These are phyloP conservation scores for Malthinus flaveolus DNA, from an alignment of 2,888 invertebrate genomes.

Conservation along the genomic window DNA sequence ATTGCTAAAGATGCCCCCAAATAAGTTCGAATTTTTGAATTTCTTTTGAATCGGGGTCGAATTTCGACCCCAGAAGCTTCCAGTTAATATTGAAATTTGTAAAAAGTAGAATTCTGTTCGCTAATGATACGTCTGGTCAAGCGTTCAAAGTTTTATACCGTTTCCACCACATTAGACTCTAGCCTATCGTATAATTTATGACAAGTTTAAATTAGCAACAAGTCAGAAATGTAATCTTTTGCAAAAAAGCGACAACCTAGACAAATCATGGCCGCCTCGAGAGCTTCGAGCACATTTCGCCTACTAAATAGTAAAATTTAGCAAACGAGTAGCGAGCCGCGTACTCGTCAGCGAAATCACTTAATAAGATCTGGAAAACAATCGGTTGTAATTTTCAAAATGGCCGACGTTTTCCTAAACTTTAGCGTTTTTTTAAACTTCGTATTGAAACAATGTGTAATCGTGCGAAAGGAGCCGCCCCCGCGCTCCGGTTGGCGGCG, in stretches of 20 bases:
- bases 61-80: too few relatives aligned
- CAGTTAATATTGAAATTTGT: too few relatives aligned
- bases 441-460: conserved; percentile 51
- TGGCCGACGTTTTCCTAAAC: conserved; percentile 46
- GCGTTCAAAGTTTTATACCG: too few relatives aligned
- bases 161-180: too few relatives aligned
- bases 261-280: background rate
- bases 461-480: conserved; percentile 37
- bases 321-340: conserved; percentile 21
- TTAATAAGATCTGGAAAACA: conserved; percentile 55
- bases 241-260: background rate
- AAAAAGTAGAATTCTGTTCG: too few relatives aligned
- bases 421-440: conserved; percentile 33
- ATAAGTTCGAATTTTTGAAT: too few relatives aligned
- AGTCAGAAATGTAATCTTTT: background rate
- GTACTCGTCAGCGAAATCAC: conserved; percentile 49
- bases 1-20: too few relatives aligned
- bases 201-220: too few relatives aligned
- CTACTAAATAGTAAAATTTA: conserved; percentile 21
- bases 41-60: too few relatives aligned
- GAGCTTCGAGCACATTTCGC: background rate
- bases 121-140: too few relatives aligned
- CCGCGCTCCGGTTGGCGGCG: conserved; percentile 39
- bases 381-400: conserved; percentile 53
- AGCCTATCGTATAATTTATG: too few relatives aligned